Percentiles rank a stretch among this genome's conserved stretches.
phyloP scores from a whole-genome alignment of 1,140 invertebrate species.

The Drosophila pachea region DNA sequence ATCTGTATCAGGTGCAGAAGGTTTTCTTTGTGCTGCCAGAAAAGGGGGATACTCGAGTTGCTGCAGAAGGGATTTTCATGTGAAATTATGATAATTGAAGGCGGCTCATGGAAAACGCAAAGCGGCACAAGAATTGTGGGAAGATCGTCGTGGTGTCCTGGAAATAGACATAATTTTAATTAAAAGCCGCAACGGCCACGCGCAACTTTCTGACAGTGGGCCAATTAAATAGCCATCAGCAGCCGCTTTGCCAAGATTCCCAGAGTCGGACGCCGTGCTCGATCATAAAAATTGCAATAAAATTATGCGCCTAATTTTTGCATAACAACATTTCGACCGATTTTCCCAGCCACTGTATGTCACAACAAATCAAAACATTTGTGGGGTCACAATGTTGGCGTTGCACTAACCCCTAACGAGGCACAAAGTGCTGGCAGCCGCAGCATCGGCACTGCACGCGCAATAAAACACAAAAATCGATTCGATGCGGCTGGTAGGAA shows the following conservation, averaged over 20 bases:
- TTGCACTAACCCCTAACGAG: constrained; percentile 66
- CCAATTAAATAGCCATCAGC: constrained; percentile 70
- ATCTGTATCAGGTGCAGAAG: constrained; percentile 58
- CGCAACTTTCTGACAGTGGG: constrained; percentile 49
- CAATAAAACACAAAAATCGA: constrained; percentile 73
- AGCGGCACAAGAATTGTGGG: constrained; percentile 32
- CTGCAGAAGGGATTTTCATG: constrained; percentile 54
- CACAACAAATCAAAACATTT: constrained; percentile 75
- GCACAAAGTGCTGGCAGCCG: constrained; percentile 60
- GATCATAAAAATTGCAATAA: constrained; percentile 78
- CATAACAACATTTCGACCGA: constrained; percentile 73
- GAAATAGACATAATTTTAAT: constrained; percentile 55
- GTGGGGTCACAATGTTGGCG: constrained; percentile 13
- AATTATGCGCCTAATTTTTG: constrained; percentile 78
- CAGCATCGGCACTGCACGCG: constrained; percentile 38
- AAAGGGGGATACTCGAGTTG: constrained; percentile 14
- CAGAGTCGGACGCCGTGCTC: constrained; percentile 19
- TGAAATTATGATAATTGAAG: constrained; percentile 70
- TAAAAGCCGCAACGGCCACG: constrained; percentile 19
- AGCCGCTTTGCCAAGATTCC: constrained; percentile 26
- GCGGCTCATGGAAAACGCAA: constrained; percentile 17
- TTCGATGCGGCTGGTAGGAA: constrained; percentile 55
- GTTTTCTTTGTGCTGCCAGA: constrained; percentile 11
- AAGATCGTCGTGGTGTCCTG: constrained; percentile 9
- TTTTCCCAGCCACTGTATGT: constrained; percentile 47